Conservation (phyloP, 2,113 vertebrate genomes). For the Hyaena hyaena region DNA sequence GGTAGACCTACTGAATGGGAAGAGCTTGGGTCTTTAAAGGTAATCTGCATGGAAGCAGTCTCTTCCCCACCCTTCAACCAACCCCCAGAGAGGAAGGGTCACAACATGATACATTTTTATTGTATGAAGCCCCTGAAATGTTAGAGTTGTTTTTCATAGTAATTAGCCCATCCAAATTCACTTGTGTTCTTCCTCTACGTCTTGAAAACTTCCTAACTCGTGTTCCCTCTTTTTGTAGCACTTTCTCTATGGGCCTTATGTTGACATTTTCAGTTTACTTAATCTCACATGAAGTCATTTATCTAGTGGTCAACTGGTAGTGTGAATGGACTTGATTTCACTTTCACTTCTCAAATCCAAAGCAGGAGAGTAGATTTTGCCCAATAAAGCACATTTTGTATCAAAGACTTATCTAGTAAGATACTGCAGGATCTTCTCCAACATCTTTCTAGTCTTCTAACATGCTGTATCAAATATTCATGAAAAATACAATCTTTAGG, state of each 20-base stretch:
- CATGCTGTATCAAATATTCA: neutral
- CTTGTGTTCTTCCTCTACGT: neutral
- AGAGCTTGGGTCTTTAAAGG: neutral
- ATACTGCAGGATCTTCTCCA: neutral
- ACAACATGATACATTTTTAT: neutral
- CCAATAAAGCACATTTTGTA: neutral
- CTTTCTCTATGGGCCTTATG: neutral
- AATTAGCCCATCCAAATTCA: neutral
- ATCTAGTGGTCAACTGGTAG: neutral
- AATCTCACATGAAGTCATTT: neutral
- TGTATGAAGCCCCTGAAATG: neutral
- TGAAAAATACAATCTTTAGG: neutral
- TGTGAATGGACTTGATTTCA: neutral
- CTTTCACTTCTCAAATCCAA: conserved; percentile 8
- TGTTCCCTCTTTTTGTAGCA: neutral
- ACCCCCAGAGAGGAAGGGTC: neutral
- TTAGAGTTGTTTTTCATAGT: neutral
- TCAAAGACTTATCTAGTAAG: neutral
- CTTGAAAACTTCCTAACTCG: neutral
- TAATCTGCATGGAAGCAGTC: neutral
- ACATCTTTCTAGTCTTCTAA: neutral
- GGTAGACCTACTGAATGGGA: neutral
- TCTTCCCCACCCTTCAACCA: neutral
- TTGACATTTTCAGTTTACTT: neutral
- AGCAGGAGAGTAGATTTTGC: neutral